Conservation (phyloP, 2,113 vertebrate species). For the Sinocyclocheilus grahami region DNA sequence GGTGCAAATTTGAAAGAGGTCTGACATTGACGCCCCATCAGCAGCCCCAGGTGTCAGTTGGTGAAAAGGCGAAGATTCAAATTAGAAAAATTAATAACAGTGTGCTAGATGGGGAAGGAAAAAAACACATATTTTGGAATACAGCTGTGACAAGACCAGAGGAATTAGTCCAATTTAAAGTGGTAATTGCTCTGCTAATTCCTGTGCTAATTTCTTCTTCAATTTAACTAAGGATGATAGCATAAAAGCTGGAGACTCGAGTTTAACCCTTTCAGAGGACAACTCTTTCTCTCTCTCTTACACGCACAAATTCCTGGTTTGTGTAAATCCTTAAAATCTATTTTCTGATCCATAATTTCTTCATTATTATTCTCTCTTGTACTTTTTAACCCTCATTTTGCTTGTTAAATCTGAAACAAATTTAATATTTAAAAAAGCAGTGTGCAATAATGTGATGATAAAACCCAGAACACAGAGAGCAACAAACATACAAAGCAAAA, state of each 20-base stretch:
- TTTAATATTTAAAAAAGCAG: background rate
- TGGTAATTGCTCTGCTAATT: slow-evolving; percentile 83
- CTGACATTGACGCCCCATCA: slow-evolving; percentile 70
- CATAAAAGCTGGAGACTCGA: slow-evolving; percentile 72
- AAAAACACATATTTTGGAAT: slow-evolving; percentile 67
- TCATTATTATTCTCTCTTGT: background rate
- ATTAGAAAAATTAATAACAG: slow-evolving; percentile 78
- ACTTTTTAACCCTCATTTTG: slow-evolving; percentile 14
- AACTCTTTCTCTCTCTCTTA: slow-evolving; percentile 28
- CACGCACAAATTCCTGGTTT: background rate
- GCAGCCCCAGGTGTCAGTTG: slow-evolving; percentile 73
- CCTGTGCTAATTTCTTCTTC: slow-evolving; percentile 78
- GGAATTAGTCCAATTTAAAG: slow-evolving; percentile 83
- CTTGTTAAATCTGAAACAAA: background rate
- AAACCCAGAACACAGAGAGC: background rate
- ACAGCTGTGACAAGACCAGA: slow-evolving; percentile 77
- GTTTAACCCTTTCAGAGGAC: slow-evolving; percentile 71
- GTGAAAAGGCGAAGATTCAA: slow-evolving; percentile 73
- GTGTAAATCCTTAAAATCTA: slow-evolving; percentile 5
- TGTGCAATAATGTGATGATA: background rate
- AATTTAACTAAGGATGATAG: slow-evolving; percentile 71
- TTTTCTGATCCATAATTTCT: slow-evolving; percentile 2
- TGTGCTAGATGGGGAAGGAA: slow-evolving; percentile 57
- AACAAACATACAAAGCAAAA: background rate
- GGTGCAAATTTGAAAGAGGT: slow-evolving; percentile 66